phyloP scores from a whole-genome alignment of 2,797 vertebrate genomes.

The Peromyscus melanophrys region DNA sequence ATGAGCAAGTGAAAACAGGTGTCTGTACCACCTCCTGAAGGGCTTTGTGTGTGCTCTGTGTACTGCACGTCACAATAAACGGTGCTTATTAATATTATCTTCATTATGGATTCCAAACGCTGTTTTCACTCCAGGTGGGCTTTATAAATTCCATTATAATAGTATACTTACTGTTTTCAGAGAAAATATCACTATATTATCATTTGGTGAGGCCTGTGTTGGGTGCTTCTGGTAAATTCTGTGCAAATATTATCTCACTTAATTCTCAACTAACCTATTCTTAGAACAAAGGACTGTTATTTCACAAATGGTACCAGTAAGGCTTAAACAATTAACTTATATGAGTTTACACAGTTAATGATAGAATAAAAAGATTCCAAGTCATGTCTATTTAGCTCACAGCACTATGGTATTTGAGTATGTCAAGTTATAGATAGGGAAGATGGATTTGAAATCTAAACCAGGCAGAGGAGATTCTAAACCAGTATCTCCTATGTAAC shows the following conservation, averaged over 20 bases:
- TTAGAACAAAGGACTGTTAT: constrained; percentile 34
- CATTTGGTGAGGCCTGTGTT: constrained; percentile 14
- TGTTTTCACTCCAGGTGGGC: background rate
- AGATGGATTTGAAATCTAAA: constrained; percentile 34
- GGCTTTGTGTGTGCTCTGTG: background rate
- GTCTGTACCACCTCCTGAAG: background rate
- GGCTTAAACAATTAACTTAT: constrained; percentile 21
- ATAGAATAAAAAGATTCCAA: constrained; percentile 44
- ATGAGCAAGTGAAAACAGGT: background rate
- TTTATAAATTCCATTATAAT: constrained; percentile 28
- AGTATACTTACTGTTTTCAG: constrained; percentile 14
- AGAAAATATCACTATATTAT: constrained; percentile 46
- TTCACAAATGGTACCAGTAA: constrained; percentile 33
- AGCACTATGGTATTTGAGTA: constrained; percentile 7
- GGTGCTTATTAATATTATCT: background rate
- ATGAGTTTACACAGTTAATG: constrained; percentile 8
- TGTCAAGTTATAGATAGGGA: background rate
- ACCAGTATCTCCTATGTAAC: background rate
- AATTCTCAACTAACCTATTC: background rate
- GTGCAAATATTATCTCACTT: constrained; percentile 52
- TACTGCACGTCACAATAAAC: background rate
- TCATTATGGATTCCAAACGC: background rate
- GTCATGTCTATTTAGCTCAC: constrained; percentile 22
- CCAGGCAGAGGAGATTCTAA: constrained; percentile 10
- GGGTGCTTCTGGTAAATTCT: background rate